Percentiles rank a stretch among this genome's conserved stretches.
Evolutionary conservation across 2,888 invertebrate genomes (phyloP).

Genomic region (Spatulosminthurus flaviceps): DNA sequence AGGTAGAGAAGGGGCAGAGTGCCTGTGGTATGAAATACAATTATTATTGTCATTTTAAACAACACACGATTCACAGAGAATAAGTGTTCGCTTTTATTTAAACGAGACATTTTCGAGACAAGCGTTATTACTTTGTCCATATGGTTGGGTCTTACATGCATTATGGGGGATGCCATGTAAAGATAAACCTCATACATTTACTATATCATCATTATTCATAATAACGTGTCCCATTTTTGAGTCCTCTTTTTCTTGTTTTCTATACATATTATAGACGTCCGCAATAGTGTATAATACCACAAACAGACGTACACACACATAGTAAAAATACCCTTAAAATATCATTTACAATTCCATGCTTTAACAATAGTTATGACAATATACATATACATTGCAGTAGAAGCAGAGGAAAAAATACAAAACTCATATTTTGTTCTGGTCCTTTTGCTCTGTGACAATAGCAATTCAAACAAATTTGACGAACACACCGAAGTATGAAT

Average conservation of each 20-base stretch:
- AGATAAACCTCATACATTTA: conserved; percentile 1
- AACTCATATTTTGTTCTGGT: too few relatives aligned
- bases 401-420: too few relatives aligned
- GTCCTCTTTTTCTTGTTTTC: not conserved
- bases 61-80: not conserved
- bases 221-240: not conserved
- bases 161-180: not conserved
- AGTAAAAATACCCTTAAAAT: not conserved
- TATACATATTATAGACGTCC: too few relatives aligned
- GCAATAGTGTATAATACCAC: too few relatives aligned
- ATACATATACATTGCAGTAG: not conserved
- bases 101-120: conserved; percentile 1
- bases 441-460: not conserved
- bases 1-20: too few relatives aligned
- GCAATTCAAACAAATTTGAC: conserved; percentile 8
- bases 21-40: not conserved
- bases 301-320: too few relatives aligned
- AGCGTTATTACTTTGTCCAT: not conserved
- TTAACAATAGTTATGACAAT: not conserved
- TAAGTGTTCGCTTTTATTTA: not conserved
- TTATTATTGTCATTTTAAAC: conserved; percentile 2
- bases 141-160: conserved; percentile 1
- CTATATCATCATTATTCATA: conserved; percentile 18
- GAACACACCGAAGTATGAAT: not conserved
- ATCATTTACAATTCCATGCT: not conserved